A percentile compares a stretch with the other conserved stretches of the same genome.
Evolutionary conservation across 2,797 vertebrate species (phyloP).

Genomic region (Dryobates pubescens): DNA sequence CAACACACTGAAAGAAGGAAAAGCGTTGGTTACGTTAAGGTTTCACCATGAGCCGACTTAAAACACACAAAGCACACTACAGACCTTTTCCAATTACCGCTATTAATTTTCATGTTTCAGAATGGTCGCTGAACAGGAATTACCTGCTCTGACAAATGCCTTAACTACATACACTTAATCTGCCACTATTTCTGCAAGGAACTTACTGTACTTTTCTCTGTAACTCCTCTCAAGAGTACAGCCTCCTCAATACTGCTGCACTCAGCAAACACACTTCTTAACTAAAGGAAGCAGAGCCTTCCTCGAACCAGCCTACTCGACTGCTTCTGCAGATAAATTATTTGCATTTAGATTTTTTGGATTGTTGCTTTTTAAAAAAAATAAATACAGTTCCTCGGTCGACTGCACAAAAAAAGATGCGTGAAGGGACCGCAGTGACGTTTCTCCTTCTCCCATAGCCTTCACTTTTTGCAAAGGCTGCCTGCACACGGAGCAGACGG

Average conservation of each 20-base stretch:
- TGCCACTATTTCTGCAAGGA: not conserved
- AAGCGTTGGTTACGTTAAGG: fast-evolving
- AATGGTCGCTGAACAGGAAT: not conserved
- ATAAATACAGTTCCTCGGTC: fast-evolving
- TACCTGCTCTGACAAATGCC: not conserved
- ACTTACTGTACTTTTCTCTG: not conserved
- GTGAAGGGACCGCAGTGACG: fast-evolving
- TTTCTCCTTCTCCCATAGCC: not conserved
- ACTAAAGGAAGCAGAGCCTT: not conserved
- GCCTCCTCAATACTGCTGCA: fast-evolving
- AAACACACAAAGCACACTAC: not conserved
- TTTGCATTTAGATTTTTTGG: no score
- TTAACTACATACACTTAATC: fast-evolving
- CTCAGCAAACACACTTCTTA: fast-evolving
- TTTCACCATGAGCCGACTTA: fast-evolving
- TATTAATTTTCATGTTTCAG: not conserved
- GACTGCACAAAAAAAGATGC: not conserved
- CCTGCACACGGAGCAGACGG: not conserved
- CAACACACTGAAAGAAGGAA: not conserved
- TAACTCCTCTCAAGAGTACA: fast-evolving
- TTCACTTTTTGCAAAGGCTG: no score
- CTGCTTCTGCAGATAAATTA: fast-evolving
- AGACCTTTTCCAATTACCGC: not conserved
- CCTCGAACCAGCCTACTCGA: not conserved
- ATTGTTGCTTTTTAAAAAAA: no score